Evolutionary conservation across 2,113 vertebrate genomes (phyloP), one percentile per base, ranked within the genome.

Genomic region (Solea senegalensis): DNA sequence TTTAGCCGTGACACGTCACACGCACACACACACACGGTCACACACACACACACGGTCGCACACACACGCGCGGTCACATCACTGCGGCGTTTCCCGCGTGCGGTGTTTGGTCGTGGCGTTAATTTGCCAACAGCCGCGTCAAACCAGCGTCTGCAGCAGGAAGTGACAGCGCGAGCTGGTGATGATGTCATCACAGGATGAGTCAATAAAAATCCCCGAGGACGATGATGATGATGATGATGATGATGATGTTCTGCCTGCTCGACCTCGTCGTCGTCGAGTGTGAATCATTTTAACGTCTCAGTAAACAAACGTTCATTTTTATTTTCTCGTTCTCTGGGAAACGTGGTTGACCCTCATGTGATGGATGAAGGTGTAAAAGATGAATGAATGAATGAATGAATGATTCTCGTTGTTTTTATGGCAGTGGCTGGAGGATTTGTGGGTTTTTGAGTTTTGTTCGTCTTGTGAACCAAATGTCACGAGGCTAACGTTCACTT

Each of bases 141-240:
- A 78, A 44, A 67, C 45, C 5, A 49, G 61, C 64, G 76, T 76
- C 57, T 15, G 81, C 67, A 41, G 41, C 65, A 44, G 63, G 41
- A 75, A 44, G 73, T 7, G 44, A 80, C 75, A 69, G 45, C 50
- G 0, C 10, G 39, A 21, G 80, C 74, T 63, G 80, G 43, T 8
- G n/a, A 51, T 50, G 67, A 55, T 69, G 82, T 80, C 74, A 78
- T 87, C 74, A 78, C 56, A 11, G 21, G 9, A 64, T 52, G 55
- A 50, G 50, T 76, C 7, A 66, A 67, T 57, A 67, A 52, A 54
- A 8, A 40, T 21, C 50, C 43, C 34, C 2, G 34, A 34, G 73
- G 60, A 57, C 50, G 67, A 69, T 49, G 67, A 69, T 52, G 5
- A 27, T 14, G 10, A 48, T 6, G 34, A 34, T 76, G 60, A 57